Evolutionary conservation across 23 tunicate species (phyloP), one percentile per base, ranked within the genome.

Genomic region (Trididemnum miniatum): DNA sequence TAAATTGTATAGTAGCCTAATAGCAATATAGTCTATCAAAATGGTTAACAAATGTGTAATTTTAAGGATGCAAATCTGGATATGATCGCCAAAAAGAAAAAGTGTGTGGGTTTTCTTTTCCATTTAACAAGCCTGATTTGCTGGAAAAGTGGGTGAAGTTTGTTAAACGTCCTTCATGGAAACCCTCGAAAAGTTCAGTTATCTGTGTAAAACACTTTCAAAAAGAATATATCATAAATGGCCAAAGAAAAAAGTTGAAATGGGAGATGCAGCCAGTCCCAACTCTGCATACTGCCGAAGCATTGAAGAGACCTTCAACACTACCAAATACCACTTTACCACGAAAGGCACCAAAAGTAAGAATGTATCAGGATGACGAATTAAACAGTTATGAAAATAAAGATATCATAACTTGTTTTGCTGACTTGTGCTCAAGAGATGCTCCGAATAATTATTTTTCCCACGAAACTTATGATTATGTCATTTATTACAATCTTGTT

Each of bases 111-210:
- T 63, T 63, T 24, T 18, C 69, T 20, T 63, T 63, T 63, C 69
- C 69, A n/a, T 63, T 63, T n/a, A 63, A 63, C n/a, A 63, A 63
- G 25, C 69, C 69, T 18, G 69, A 63, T 63, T n/a, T 63, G 69
- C 28, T 63, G 69, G 69, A 63, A 63, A 63, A 63, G 69, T 63
- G 69, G 69, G 25, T n/a, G 69, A 18, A 63, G 28, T 63, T 63
- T 63, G 69, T 63, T n/a, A n/a, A 63, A 4, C 69, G 69, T 63
- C 7, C 69, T 15, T 4, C 18, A 7, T 63, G 69, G 69, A 63
- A 18, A 18, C 69, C 69, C 18, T 63, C 69, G 5, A 18, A 15
- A 4, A 15, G 25, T 63, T 63, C 69, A n/a, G 28, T 63, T 18
- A 15, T 63, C 4, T 63, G 25, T 63, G 25, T 63, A 18, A 22